Evolutionary conservation across 2,797 vertebrate genomes (phyloP).

Genomic region (Glossophaga mutica): DNA sequence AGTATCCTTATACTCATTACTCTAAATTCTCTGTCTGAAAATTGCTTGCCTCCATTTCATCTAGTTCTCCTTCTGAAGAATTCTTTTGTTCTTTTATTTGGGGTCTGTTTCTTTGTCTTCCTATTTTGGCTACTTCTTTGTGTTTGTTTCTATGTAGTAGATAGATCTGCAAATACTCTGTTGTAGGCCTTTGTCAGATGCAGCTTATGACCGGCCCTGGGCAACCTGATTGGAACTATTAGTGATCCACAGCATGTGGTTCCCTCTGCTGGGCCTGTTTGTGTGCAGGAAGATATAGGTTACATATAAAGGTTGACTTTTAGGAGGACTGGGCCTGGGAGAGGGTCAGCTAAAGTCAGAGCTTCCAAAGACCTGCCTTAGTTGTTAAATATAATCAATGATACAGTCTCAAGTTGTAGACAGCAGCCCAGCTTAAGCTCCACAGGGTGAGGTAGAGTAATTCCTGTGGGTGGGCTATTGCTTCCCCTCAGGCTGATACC

Average conservation of each 20-base stretch:
- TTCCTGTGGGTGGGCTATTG: not conserved
- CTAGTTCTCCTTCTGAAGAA: not conserved
- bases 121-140: not conserved
- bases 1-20: not conserved
- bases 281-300: not conserved
- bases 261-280: not conserved
- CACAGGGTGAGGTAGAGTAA: not conserved
- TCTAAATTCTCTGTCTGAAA: not conserved
- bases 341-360: not conserved
- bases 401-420: not conserved
- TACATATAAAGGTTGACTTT: not conserved
- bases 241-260: not conserved
- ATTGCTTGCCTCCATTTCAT: not conserved
- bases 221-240: not conserved
- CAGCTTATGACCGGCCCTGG: not conserved
- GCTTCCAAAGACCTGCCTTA: not conserved
- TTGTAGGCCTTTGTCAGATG: not conserved
- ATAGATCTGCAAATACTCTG: not conserved
- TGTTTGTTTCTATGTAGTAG: not conserved
- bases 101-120: not conserved
- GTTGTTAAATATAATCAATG: not conserved
- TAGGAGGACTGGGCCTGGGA: not conserved
- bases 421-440: not conserved
- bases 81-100: not conserved
- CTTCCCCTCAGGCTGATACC: not conserved